Conservation (phyloP, 2,888 invertebrate genomes). For the Plebejus argus region DNA sequence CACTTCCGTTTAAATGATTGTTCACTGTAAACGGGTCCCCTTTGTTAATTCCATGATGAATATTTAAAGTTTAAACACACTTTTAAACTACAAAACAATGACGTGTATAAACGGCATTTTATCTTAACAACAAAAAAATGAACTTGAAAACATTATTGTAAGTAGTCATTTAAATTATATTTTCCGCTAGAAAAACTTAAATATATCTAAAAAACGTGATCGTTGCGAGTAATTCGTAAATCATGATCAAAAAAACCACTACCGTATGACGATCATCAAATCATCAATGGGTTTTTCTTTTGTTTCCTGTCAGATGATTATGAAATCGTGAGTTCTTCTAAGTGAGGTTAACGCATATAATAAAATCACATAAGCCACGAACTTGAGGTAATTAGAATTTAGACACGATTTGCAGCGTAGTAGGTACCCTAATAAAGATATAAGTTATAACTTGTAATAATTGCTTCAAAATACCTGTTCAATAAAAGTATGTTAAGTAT, state of each 20-base stretch:
- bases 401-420: not conserved
- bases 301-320: conserved; percentile 51
- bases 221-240: conserved; percentile 13
- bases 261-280: conserved; percentile 30
- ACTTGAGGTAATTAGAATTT: conserved; percentile 29
- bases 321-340: conserved; percentile 48
- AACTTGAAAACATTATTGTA: conserved; percentile 24
- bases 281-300: conserved; percentile 41
- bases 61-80: not conserved
- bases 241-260: conserved; percentile 33
- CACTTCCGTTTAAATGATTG: too few relatives aligned
- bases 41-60: too few relatives aligned
- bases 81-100: not conserved
- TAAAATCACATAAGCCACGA: conserved; percentile 15
- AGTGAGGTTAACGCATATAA: conserved; percentile 32
- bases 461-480: too few relatives aligned
- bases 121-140: conserved; percentile 7
- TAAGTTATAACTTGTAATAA: too few relatives aligned
- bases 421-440: too few relatives aligned
- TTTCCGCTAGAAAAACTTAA: conserved; percentile 30
- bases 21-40: too few relatives aligned
- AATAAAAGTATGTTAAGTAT: too few relatives aligned
- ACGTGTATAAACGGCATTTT: not conserved
- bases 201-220: conserved; percentile 28
- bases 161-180: conserved; percentile 15